These are phyloP conservation scores for Lophura nycthemera DNA, from an alignment of 2,113 vertebrate genomes.

Conservation along the genomic window DNA sequence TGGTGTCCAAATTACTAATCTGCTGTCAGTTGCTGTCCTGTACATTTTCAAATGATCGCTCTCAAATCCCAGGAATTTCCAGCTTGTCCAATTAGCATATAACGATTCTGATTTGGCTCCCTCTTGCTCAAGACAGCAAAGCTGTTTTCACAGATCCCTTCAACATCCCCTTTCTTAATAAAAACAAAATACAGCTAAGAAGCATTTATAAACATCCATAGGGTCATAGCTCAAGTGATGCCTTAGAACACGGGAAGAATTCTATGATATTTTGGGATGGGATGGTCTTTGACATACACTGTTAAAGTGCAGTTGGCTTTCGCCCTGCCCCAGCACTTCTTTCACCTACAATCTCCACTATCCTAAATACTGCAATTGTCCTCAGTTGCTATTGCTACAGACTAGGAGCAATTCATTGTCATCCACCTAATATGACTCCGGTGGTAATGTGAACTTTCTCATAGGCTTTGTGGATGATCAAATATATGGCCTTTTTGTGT, in stretches of 20 bases:
- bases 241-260: background rate
- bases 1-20: background rate
- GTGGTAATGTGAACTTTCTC: fast-evolving
- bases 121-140: background rate
- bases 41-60: background rate
- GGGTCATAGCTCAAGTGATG: background rate
- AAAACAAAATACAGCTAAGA: background rate
- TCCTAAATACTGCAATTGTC: background rate
- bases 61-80: background rate
- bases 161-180: background rate
- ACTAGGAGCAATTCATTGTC: background rate
- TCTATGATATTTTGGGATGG: background rate
- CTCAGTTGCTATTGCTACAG: background rate
- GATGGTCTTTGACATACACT: background rate
- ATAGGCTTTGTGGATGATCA: background rate
- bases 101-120: background rate
- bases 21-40: background rate
- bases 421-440: background rate
- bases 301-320: background rate
- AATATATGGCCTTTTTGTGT: background rate
- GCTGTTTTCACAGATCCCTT: background rate
- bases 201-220: background rate
- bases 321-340: background rate
- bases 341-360: background rate
- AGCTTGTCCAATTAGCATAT: background rate